Base-by-base conservation (phyloP, 2,113 vertebrate species). In the Lampris incognitus region DNA sequence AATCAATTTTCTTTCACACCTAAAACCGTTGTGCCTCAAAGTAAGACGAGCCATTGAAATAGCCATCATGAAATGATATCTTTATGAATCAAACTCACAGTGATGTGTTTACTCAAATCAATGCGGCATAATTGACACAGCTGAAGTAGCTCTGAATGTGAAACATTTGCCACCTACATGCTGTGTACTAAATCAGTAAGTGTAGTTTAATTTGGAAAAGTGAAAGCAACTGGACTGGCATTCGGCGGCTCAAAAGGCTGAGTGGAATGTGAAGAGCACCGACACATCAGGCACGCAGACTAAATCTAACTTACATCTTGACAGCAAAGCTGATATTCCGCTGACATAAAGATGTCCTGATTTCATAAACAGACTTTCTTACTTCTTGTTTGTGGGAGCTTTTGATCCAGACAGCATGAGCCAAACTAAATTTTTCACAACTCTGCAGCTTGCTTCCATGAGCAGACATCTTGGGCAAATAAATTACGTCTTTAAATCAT, bases 401-500 rank as follows among this genome's bases (percentile, higher is more conserved):
- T 88, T 79, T 83, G 54, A 85, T 82, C 66, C 13, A 52, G 67
- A 64, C 67, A 85, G 68, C 42, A 49, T 39, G 39, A 78, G 37
- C 37, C 10, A 24, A 62, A 9, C 8, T n/a, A 40, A 58, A 46
- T 65, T 74, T 69, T 80, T 69, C 68, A 60, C 67, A 70, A 77
- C 49, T 49, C 42, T 24, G 61, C 51, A 46, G 46, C 75, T 52
- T 62, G 75, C 69, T 69, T 62, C 54, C 62, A 67, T 76, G 62
- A 13, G 59, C 65, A 36, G n/a, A 58, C 48, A n/a, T 69, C 73
- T 84, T 72, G 7, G 52, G 74, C 74, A 74, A 66, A 62, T 79
- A 87, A 88, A 84, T 8, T 4, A 73, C 24, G 52, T 61, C 42
- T 84, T 79, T 80, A 85, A 82, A 75, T 85, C 39, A n/a, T 36